Conservation (phyloP, 2,113 vertebrate species). For the Sprattus sprattus region DNA sequence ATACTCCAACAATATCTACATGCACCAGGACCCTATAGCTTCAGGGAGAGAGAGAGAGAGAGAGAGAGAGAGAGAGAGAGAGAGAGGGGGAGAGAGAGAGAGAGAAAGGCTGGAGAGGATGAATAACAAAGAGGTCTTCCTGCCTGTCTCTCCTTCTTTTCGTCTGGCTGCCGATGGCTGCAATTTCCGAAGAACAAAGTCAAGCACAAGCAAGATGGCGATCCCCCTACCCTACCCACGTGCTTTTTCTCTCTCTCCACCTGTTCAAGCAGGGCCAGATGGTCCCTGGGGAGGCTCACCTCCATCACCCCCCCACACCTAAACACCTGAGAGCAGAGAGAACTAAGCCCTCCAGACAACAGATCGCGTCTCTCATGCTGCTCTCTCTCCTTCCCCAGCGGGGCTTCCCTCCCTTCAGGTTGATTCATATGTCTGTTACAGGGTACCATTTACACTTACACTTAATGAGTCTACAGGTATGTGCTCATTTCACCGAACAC, state of each 20-base stretch:
- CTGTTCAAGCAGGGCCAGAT: neutral
- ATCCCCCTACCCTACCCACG: neutral
- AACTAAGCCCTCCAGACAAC: neutral
- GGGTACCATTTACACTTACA: neutral
- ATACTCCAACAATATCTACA: slow-evolving; percentile 55
- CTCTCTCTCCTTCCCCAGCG: too few relatives aligned
- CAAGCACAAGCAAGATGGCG: slow-evolving; percentile 45
- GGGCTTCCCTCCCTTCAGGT: too few relatives aligned
- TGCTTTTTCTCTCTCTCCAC: neutral
- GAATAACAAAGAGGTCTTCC: neutral
- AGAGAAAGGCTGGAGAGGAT: slow-evolving; percentile 23
- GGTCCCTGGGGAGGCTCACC: neutral
- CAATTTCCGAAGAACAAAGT: slow-evolving; percentile 54
- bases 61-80: neutral
- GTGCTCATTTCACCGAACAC: neutral
- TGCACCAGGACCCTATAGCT: slow-evolving; percentile 60
- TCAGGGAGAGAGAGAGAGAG: slow-evolving; percentile 43
- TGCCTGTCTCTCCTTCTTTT: neutral
- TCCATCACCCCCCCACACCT: neutral
- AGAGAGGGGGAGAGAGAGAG: slow-evolving; percentile 58
- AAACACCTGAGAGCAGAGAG: neutral
- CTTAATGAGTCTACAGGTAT: neutral
- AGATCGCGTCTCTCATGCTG: too few relatives aligned
- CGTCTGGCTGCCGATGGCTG: neutral
- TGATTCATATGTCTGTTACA: neutral